Evolutionary conservation across 2,113 vertebrate species (phyloP).

Genomic region (Saccopteryx leptura): DNA sequence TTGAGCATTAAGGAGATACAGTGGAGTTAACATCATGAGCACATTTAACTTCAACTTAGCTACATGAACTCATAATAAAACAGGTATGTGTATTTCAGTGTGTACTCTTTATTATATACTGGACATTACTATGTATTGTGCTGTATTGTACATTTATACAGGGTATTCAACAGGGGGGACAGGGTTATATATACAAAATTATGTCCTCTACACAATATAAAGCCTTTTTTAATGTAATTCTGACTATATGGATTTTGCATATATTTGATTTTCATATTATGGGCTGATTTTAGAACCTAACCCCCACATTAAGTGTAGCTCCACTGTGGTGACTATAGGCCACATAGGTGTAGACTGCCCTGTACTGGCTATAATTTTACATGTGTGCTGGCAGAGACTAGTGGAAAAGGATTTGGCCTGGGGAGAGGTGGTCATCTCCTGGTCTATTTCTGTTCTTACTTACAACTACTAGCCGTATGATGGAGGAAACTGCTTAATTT

Average conservation of each 20-base stretch:
- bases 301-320: not conserved
- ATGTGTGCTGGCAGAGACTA: not conserved
- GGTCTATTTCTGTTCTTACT: not conserved
- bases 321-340: not conserved
- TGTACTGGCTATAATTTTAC: not conserved
- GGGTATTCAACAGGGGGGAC: not conserved
- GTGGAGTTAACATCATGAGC: not conserved
- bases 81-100: not conserved
- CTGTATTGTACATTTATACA: not conserved
- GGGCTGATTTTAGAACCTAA: not conserved
- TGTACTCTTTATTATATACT: not conserved
- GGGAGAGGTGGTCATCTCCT: not conserved
- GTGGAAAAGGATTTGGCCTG: not conserved
- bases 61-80: not conserved
- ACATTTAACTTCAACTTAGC: not conserved
- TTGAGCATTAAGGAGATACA: not conserved
- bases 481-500: slow-evolving; percentile 5
- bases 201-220: not conserved
- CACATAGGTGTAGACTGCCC: not conserved
- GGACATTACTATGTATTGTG: not conserved
- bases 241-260: slow-evolving; percentile 20
- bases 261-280: slow-evolving; percentile 13
- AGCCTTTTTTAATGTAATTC: not conserved
- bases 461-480: not conserved
- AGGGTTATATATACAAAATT: not conserved